Evolutionary conservation across 1,140 invertebrate genomes (phyloP).

Genomic region (Goniozus legneri): DNA sequence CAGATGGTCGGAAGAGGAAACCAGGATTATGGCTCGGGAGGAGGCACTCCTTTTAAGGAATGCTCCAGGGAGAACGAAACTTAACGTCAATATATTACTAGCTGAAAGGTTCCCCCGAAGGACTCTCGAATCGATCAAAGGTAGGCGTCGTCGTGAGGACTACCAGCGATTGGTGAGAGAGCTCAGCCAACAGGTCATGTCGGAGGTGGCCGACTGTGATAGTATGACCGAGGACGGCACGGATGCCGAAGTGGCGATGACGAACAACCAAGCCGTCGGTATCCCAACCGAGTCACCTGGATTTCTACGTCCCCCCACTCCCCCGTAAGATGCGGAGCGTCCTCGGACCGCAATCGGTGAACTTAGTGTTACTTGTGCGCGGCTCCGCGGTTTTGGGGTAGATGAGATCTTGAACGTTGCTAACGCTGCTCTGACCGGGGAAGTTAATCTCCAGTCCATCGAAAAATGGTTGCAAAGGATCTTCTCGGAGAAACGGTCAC

Average conservation of each 20-base stretch:
- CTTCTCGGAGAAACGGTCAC: neutral
- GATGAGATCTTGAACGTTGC: neutral
- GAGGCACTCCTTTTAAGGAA: neutral
- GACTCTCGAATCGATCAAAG: slow-evolving; percentile 9
- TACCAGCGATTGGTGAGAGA: slow-evolving; percentile 1
- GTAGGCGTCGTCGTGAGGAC: slow-evolving; percentile 1
- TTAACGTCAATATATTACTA: slow-evolving; percentile 10
- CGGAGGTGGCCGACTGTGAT: no score
- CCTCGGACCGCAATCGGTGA: no score
- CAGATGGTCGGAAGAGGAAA: slow-evolving; percentile 7
- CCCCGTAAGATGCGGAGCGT: neutral
- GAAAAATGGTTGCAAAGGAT: neutral
- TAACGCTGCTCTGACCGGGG: no score
- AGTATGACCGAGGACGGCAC: neutral
- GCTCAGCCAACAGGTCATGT: neutral
- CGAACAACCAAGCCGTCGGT: neutral
- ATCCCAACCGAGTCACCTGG: neutral
- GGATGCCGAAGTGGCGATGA: no score
- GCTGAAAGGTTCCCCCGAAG: neutral
- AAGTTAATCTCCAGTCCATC: neutral
- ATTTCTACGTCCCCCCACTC: neutral
- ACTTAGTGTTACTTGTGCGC: neutral
- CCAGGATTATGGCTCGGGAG: neutral
- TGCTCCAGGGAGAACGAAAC: neutral
- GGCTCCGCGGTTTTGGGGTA: neutral